Percentiles rank a stretch among this genome's conserved stretches.
Conservation (phyloP, 2,888 invertebrate genomes). For the Tenodera sinensis region DNA sequence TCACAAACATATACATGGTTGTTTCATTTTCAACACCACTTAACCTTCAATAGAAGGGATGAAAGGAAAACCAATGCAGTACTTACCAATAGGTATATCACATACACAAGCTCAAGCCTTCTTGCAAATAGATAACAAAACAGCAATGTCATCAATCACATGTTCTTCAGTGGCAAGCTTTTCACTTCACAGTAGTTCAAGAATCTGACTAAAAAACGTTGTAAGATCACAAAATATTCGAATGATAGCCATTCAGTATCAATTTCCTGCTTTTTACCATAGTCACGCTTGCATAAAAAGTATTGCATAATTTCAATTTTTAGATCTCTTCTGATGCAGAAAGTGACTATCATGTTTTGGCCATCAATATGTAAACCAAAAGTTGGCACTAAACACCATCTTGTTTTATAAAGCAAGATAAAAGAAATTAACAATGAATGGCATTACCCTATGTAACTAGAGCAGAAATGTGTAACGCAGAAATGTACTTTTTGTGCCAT, state of each 20-base stretch:
- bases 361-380: background rate
- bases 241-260: background rate
- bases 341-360: background rate
- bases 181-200: background rate
- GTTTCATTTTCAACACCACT: background rate
- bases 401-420: background rate
- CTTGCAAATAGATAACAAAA: background rate
- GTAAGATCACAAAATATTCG: background rate
- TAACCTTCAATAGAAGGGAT: background rate
- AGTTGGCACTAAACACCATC: background rate
- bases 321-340: background rate
- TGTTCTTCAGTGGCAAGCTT: background rate
- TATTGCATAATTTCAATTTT: background rate
- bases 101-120: background rate
- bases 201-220: background rate
- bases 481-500: background rate
- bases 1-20: background rate
- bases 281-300: background rate
- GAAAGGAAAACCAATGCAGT: background rate
- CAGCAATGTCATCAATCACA: background rate
- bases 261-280: background rate
- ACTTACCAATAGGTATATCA: conserved; percentile 9
- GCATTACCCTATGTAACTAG: background rate
- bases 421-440: background rate
- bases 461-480: no score